Evolutionary conservation across 1,140 invertebrate genomes (phyloP).

Genomic region (Cyclina sinensis): DNA sequence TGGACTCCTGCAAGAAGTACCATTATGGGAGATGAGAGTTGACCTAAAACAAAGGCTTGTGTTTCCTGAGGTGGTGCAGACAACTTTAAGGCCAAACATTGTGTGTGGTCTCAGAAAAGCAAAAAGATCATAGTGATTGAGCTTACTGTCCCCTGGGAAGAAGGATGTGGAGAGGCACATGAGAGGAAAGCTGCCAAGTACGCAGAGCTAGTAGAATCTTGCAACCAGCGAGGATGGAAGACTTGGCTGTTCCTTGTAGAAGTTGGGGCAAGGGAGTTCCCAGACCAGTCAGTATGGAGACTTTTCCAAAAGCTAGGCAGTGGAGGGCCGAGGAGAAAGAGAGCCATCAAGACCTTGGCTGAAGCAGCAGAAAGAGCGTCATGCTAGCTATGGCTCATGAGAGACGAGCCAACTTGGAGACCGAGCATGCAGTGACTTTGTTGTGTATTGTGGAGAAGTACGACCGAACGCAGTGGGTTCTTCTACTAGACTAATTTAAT

Average conservation of each 20-base stretch:
- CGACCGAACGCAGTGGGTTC: no score
- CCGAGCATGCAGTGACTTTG: no score
- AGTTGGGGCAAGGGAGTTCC: conserved; percentile 47
- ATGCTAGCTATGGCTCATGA: conserved; percentile 32
- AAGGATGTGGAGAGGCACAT: conserved; percentile 39
- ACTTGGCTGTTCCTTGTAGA: conserved; percentile 34
- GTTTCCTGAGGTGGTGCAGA: conserved; percentile 34
- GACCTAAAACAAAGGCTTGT: conserved; percentile 24
- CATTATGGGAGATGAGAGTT: conserved; percentile 13
- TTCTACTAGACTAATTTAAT: no score
- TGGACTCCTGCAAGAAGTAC: conserved; percentile 32
- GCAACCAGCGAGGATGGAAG: conserved; percentile 32
- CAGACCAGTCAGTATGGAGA: conserved; percentile 36
- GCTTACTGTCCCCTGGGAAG: no score
- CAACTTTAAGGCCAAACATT: conserved; percentile 48
- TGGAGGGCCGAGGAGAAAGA: conserved; percentile 4
- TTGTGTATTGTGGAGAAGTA: no score
- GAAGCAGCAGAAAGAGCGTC: conserved; percentile 23
- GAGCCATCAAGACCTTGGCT: conserved; percentile 13
- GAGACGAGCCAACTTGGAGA: background rate
- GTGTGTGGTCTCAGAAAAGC: conserved; percentile 5
- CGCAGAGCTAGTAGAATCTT: conserved; percentile 18
- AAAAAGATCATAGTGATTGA: conserved; percentile 21
- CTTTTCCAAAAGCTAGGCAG: conserved; percentile 28
- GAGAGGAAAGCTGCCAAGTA: conserved; percentile 64